A percentile compares a stretch with the other conserved stretches of the same genome.
Evolutionary conservation across 2,113 vertebrate species (phyloP).

Genomic region (Pitta sordida): DNA sequence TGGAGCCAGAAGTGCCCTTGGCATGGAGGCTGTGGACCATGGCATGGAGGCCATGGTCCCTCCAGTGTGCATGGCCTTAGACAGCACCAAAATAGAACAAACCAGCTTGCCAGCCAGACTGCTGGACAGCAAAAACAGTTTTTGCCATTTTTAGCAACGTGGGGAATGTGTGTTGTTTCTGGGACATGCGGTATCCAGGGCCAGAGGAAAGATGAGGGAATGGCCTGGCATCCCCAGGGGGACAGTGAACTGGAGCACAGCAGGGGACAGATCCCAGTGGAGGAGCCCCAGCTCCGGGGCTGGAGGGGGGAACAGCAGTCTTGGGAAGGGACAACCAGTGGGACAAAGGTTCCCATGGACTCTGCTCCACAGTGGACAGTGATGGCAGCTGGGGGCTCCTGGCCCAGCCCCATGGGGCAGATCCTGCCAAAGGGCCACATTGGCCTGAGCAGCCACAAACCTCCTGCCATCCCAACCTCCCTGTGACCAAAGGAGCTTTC

Average conservation of each 20-base stretch:
- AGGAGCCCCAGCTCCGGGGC: neutral
- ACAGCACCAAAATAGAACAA: neutral
- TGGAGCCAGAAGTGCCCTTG: neutral
- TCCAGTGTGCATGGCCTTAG: rapidly evolving
- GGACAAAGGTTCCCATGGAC: neutral
- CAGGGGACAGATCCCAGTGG: neutral
- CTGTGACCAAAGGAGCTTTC: rapidly evolving
- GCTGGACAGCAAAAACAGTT: neutral
- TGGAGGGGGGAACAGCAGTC: neutral
- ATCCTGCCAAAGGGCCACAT: neutral
- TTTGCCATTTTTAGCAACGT: neutral
- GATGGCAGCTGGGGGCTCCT: neutral
- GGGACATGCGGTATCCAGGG: constrained; percentile 21
- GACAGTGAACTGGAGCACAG: rapidly evolving
- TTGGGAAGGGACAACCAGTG: neutral
- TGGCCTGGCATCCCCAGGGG: neutral
- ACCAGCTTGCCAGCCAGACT: neutral
- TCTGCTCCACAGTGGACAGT: rapidly evolving
- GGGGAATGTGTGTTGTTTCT: neutral
- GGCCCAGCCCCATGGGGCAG: neutral
- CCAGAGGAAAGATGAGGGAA: neutral
- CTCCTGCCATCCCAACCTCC: neutral
- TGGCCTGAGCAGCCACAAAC: neutral
- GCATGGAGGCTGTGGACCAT: neutral
- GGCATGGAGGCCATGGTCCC: rapidly evolving